A percentile compares a stretch with the other conserved stretches of the same genome.
These are phyloP conservation scores for Phoxinus dragarum DNA, from an alignment of 2,797 vertebrate genomes.

Conservation along the genomic window DNA sequence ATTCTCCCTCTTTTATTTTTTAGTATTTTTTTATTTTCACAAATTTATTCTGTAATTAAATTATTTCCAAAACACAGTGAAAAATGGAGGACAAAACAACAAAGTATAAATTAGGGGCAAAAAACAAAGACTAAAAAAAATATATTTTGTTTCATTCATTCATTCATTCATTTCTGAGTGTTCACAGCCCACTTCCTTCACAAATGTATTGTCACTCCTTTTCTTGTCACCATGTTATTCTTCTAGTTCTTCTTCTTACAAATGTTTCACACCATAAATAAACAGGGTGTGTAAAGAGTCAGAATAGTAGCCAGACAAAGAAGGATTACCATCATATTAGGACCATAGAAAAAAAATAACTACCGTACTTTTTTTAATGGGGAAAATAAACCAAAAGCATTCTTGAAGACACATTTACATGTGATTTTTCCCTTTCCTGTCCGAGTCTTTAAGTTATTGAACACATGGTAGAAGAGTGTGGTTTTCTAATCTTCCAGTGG, in stretches of 20 bases:
- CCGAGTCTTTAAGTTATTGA: constrained; percentile 29
- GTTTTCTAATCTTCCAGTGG: constrained; percentile 49
- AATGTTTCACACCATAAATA: not conserved
- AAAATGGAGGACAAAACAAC: constrained; percentile 28
- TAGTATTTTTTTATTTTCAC: not conserved
- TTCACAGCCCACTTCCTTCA: not conserved
- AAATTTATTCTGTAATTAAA: constrained; percentile 48
- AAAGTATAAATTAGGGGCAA: constrained; percentile 59
- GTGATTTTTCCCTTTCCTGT: constrained; percentile 25
- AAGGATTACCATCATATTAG: not conserved
- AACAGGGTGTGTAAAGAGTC: not conserved
- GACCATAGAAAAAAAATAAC: not conserved
- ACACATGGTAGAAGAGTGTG: not conserved
- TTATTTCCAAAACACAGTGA: constrained; percentile 26
- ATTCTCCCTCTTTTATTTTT: constrained; percentile 22
- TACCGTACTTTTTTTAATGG: too few relatives aligned
- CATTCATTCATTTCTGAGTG: not conserved
- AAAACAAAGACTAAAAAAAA: not conserved
- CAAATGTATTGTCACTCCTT: not conserved
- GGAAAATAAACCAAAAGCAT: not conserved
- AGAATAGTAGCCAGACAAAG: not conserved
- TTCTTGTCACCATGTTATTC: not conserved
- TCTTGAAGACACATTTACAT: not conserved
- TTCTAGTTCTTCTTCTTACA: not conserved
- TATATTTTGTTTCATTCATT: not conserved